Evolutionary conservation across 2,113 vertebrate genomes (phyloP).

Genomic region (Tupaia chinensis): DNA sequence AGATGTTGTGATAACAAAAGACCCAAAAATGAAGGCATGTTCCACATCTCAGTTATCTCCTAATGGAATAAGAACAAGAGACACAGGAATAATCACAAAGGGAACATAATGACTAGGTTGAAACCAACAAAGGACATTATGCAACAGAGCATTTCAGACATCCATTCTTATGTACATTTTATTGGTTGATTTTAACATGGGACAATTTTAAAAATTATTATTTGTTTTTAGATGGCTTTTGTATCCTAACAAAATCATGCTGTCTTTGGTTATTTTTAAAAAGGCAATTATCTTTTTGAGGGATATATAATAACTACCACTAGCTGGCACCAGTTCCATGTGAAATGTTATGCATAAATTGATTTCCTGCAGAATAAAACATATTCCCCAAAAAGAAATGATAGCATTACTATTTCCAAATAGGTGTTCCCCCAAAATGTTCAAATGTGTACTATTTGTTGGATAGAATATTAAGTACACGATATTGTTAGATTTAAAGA

Average conservation of each 20-base stretch:
- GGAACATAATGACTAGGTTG: neutral
- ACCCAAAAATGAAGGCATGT: neutral
- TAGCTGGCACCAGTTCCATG: conserved; percentile 1
- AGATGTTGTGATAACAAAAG: neutral
- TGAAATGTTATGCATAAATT: neutral
- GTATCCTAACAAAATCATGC: neutral
- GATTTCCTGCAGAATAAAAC: neutral
- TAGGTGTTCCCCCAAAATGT: neutral
- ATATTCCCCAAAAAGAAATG: neutral
- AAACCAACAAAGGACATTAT: fast-evolving
- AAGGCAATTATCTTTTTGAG: neutral
- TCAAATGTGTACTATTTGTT: neutral
- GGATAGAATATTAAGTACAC: conserved; percentile 5
- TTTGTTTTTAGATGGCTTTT: neutral
- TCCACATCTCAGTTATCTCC: neutral
- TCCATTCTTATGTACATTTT: neutral
- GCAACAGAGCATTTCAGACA: neutral
- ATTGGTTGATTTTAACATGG: neutral
- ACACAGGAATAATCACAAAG: neutral
- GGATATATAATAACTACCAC: neutral
- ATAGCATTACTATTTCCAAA: neutral
- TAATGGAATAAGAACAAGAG: neutral
- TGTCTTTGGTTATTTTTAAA: neutral
- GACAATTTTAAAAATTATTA: too few relatives aligned
- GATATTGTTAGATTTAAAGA: neutral